A percentile compares a stretch with the other conserved stretches of the same genome.
Conservation (phyloP, 2,113 vertebrate genomes). For the Lagopus leucura region DNA sequence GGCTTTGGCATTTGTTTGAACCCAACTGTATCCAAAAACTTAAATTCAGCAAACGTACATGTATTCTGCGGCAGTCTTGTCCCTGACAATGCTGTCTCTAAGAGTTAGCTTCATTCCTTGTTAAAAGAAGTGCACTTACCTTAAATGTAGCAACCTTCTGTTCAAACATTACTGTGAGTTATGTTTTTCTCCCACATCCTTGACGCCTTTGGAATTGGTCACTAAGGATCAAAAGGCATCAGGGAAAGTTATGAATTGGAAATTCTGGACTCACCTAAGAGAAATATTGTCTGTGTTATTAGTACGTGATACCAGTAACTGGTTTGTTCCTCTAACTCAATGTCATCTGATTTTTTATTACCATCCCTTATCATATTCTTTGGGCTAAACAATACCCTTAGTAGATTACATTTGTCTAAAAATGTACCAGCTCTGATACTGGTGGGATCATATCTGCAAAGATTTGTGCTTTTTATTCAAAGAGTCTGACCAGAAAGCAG, state of each 20-base stretch:
- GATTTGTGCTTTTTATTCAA: neutral
- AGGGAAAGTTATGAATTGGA: neutral
- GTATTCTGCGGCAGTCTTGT: neutral
- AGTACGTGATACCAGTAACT: accelerated
- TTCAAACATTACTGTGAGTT: neutral
- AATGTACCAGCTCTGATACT: too few species aligned
- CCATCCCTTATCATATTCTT: neutral
- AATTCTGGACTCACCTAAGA: neutral
- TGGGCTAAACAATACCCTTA: neutral
- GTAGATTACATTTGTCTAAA: neutral
- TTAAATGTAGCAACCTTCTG: neutral
- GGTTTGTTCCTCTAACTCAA: neutral
- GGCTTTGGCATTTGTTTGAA: neutral
- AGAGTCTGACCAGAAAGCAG: neutral
- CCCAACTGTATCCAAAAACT: neutral
- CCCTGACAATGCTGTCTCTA: neutral
- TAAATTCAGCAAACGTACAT: neutral
- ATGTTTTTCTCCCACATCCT: accelerated
- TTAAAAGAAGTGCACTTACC: neutral
- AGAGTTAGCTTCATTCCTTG: neutral
- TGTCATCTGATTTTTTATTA: neutral
- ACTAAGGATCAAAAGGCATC: neutral
- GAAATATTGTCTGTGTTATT: neutral
- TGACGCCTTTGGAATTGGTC: accelerated
- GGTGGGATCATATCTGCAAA: neutral